Evolutionary conservation across 2,113 vertebrate genomes (phyloP), one percentile per base, ranked within the genome.

Genomic region (Coryphaenoides rupestris): DNA sequence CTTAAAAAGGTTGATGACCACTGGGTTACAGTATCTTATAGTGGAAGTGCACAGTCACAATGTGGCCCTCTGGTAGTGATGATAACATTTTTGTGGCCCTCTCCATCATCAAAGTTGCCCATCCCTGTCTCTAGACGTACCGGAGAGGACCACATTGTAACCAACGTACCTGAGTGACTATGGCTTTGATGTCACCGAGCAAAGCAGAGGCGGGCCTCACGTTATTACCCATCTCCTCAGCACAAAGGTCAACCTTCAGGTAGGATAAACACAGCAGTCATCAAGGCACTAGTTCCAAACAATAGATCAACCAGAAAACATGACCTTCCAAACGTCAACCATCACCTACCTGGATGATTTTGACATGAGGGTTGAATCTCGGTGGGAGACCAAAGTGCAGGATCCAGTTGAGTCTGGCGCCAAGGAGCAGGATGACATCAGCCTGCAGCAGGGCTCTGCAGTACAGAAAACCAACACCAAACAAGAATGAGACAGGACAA

Each of bases 201-300:
- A 99, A 89, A 74, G 86, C 80, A 70, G 88, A 94, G 72, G 88
- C 83, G 57, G 96, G 93, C 62, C 63, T 94, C 55, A 99, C 91
- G 2, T 98, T 99, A 86, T 98, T 99, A n/a, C 94, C 95, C 72
- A 98, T 76, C 84, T 99, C 97, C 84, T 99, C 97, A 56, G 95
- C 91, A 92, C 92, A 97, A 75, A 98, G 90, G 78, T 99, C 97
- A 74, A 98, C 82, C 97, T 99, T 33, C 40, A 72, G 2, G 69
- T 19, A 70, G 65, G 70, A 22, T 19, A 75, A 22, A 72, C 50
- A 53, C 15, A n/a, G 14, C 47, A 50, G 17, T 19, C 7, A 19
- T 19, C 3, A 53, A 53, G 16, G n/a, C 50, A 17, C 19, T 19
- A 19, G n/a, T 19, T 53, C 17, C 17, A 3, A 10, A 19, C 50